Evolutionary conservation across 2,113 vertebrate species (phyloP), one percentile per base, ranked within the genome.

Genomic region (Cercocebus atys): DNA sequence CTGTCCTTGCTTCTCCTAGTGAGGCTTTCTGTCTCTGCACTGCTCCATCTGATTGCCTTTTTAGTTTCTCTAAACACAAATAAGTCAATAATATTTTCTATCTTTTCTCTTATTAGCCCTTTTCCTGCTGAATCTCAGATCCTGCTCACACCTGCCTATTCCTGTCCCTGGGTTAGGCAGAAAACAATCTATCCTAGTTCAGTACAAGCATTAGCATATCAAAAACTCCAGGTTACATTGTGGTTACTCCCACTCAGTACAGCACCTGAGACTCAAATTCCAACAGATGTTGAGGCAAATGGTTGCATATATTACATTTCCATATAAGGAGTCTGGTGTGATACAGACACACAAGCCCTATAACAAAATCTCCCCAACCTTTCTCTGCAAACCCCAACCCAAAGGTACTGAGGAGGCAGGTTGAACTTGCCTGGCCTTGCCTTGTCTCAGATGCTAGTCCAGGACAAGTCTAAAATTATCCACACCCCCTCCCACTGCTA

Each of bases 401-500:
- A 61, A 17, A 78, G 9, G 72, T 61, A 22, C 14, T 6, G n/a
- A 75, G 73, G 70, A 18, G 17, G 43, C 43, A 88, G 40, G 82
- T 64, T 35, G 32, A 82, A 50, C 55, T 85, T n/a, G 78, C 83
- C 61, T 55, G 47, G 78, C 89, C 93, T 96, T 43, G 93, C 78
- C 50, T 91, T 22, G 35, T 59, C 43, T 90, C 61, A 89, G 86
- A 97, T 87, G 92, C 95, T 83, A 89, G 75, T 70, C 82, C 61
- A 75, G 97, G 97, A 93, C 93, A 95, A 75, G 10, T 90, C 96
- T 97, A 98, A 97, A 97, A 96, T 97, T 96, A 97, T 70, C 83
- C 14, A 40, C 23, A 45, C 76, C 45, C 22, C 47, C 64, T 89
- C 82, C 72, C 23, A 11, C 73, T 66, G 72, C 82, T 90, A 43